Percentiles rank a stretch among this genome's conserved stretches.
Evolutionary conservation across 2,888 invertebrate genomes (phyloP).

Genomic region (Branchellion lobata): DNA sequence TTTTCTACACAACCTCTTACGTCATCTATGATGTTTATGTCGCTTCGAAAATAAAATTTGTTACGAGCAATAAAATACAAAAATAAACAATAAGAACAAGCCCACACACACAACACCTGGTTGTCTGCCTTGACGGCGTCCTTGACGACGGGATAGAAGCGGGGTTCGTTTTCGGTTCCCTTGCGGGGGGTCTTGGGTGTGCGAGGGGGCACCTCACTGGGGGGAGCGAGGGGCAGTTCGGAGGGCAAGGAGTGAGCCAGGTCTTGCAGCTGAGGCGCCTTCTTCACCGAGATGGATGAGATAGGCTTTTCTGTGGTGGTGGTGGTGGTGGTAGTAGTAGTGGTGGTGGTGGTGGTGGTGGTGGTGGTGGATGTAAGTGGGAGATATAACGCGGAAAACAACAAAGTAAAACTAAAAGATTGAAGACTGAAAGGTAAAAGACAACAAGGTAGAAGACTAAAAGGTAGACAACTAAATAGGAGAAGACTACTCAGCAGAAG

Average conservation of each 20-base stretch:
- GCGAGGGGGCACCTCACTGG: slow-evolving; percentile 53
- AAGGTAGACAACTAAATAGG: no score
- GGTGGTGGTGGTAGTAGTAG: neutral
- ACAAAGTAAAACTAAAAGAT: no score
- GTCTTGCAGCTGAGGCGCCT: slow-evolving; percentile 49
- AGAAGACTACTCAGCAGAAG: no score
- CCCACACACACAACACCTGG: slow-evolving; percentile 58
- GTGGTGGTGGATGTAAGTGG: neutral
- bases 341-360: neutral
- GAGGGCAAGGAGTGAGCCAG: slow-evolving; percentile 60
- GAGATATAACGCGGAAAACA: no score
- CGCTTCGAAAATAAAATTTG: no score
- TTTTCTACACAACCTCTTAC: no score
- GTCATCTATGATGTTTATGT: no score
- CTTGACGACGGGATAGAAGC: slow-evolving; percentile 93
- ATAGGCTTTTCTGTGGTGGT: neutral
- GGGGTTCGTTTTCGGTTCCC: slow-evolving; percentile 66
- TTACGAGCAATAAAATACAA: no score
- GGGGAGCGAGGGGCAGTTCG: slow-evolving; percentile 56
- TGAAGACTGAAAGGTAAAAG: no score
- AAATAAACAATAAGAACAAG: no score
- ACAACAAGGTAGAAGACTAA: no score
- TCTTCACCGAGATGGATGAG: neutral
- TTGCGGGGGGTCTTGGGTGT: slow-evolving; percentile 56
- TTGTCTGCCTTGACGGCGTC: slow-evolving; percentile 66